Percentiles rank a stretch among this genome's conserved stretches.
phyloP scores from a whole-genome alignment of 2,888 invertebrate species.

The Hymenopus coronatus region DNA sequence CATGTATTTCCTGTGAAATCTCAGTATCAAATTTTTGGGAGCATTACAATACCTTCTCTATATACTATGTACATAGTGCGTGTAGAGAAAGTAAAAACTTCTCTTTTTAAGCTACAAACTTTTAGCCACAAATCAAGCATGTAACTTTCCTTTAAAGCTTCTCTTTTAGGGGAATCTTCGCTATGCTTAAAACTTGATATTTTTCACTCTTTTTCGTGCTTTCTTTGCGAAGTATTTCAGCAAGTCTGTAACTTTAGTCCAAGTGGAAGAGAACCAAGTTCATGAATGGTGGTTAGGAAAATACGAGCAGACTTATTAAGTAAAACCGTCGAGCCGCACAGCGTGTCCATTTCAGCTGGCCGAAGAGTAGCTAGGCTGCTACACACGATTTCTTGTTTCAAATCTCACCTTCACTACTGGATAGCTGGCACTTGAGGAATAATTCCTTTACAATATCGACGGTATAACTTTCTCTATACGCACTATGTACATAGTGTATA shows the following conservation, averaged over 20 bases:
- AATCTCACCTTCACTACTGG: background rate
- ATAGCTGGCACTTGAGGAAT: too few species aligned
- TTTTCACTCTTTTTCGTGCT: constrained; percentile 3
- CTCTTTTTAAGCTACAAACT: background rate
- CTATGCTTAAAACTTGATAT: constrained; percentile 1
- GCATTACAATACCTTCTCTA: too few species aligned
- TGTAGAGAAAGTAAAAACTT: background rate
- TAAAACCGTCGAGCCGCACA: background rate
- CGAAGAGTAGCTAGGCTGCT: background rate
- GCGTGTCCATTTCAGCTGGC: background rate
- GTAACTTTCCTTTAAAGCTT: background rate
- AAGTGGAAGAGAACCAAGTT: background rate
- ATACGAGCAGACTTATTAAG: constrained; percentile 18
- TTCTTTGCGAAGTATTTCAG: background rate
- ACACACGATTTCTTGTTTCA: background rate
- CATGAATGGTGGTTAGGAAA: background rate
- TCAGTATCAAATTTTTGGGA: too few species aligned
- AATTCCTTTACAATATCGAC: too few species aligned
- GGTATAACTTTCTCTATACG: too few species aligned
- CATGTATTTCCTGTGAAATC: too few species aligned
- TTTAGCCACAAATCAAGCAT: constrained; percentile 5
- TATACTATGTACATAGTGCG: too few species aligned
- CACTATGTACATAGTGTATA: too few species aligned
- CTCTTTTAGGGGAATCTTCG: background rate
- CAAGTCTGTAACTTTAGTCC: background rate